These are phyloP conservation scores for Timema cristinae DNA, from an alignment of 2,888 invertebrate genomes.

Conservation along the genomic window DNA sequence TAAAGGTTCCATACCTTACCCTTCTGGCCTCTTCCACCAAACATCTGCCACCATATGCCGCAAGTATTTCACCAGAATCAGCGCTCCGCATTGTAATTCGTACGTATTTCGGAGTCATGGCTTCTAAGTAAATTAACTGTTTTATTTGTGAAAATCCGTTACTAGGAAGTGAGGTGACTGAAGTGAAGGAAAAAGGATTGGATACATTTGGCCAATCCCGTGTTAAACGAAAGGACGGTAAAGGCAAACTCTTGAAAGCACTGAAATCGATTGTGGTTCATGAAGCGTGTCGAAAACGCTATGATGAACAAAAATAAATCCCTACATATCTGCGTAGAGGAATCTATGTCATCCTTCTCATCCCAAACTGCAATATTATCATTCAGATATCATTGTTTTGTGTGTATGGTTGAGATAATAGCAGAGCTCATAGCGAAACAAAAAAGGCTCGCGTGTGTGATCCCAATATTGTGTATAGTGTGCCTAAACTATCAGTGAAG, in stretches of 20 bases:
- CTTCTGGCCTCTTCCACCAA: background rate
- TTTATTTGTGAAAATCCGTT: background rate
- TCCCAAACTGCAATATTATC: background rate
- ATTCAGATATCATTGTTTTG: background rate
- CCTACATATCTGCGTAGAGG: background rate
- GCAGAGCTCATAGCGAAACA: background rate
- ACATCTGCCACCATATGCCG: background rate
- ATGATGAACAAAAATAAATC: background rate
- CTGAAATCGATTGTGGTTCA: background rate
- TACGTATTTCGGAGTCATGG: background rate
- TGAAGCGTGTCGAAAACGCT: background rate
- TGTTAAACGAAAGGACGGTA: background rate
- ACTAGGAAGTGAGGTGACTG: background rate
- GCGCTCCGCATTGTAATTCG: background rate
- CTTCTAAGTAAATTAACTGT: background rate
- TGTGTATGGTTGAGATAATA: background rate
- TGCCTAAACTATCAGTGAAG: background rate
- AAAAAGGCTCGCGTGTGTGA: background rate
- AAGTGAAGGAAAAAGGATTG: background rate
- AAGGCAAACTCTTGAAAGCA: background rate
- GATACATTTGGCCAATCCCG: background rate
- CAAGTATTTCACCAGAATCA: background rate
- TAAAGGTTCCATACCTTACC: background rate
- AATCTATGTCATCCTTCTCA: background rate
- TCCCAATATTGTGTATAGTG: background rate